phyloP scores from a whole-genome alignment of 92 coral and sea anemone species.

The Phenganax subtilis region DNA sequence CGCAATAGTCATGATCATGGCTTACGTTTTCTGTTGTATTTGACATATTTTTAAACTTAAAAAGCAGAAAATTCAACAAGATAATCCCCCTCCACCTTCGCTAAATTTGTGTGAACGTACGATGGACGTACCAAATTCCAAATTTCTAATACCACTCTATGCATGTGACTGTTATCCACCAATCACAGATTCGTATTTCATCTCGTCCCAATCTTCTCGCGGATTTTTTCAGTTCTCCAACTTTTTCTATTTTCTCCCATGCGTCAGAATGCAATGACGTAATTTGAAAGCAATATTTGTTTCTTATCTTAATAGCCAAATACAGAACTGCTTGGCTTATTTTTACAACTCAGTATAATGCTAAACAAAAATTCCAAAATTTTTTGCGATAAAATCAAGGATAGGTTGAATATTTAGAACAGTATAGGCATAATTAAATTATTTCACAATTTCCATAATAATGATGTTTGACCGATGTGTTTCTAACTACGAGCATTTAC shows the following conservation, averaged over 20 bases:
- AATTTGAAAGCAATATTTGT: neutral
- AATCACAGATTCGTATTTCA: constrained; percentile 12
- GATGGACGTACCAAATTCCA: neutral
- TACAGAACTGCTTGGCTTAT: too few relatives aligned
- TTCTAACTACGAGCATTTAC: too few relatives aligned
- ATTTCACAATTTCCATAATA: too few relatives aligned
- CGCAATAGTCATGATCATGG: constrained; percentile 82
- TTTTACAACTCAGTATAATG: too few relatives aligned
- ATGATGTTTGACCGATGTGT: too few relatives aligned
- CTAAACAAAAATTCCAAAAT: too few relatives aligned
- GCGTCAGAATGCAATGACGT: constrained; percentile 5
- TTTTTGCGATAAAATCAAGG: too few relatives aligned
- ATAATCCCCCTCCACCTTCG: neutral
- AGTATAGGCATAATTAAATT: too few relatives aligned
- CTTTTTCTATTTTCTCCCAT: neutral
- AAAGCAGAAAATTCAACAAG: neutral
- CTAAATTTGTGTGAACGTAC: neutral
- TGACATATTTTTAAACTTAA: constrained; percentile 1
- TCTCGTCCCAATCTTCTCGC: constrained; percentile 2
- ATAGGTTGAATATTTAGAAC: too few relatives aligned
- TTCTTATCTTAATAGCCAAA: neutral
- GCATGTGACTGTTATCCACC: constrained; percentile 20
- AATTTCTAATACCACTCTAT: neutral
- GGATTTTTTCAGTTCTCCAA: neutral
- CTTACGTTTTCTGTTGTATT: neutral